A percentile compares a stretch with the other conserved stretches of the same genome.
Conservation (phyloP, 2,888 invertebrate species). For the Dastarcus helophoroides region DNA sequence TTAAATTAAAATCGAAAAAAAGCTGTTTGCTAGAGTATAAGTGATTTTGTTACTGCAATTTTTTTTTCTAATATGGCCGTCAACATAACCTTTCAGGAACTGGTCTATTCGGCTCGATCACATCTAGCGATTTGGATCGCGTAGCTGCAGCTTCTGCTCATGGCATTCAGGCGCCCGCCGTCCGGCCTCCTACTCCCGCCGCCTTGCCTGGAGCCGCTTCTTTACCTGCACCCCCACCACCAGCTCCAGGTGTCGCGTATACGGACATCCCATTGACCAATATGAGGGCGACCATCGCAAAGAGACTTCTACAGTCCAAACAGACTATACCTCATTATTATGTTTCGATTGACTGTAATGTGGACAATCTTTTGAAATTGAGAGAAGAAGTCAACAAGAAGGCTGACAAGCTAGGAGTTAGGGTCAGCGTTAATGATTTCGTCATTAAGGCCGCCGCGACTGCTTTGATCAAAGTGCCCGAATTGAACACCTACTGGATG, state of each 20-base stretch:
- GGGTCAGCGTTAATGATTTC: conserved; percentile 91
- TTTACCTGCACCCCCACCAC: conserved; percentile 17
- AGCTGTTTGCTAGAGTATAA: too few species aligned
- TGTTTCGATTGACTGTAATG: conserved; percentile 70
- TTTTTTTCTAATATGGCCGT: neutral
- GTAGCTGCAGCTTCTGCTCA: conserved; percentile 20
- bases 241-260: conserved; percentile 33
- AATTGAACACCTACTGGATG: conserved; percentile 93
- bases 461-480: conserved; percentile 81
- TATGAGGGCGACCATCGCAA: conserved; percentile 81
- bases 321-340: conserved; percentile 96
- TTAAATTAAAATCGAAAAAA: too few species aligned
- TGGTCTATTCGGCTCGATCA: conserved; percentile 75
- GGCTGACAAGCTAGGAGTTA: conserved; percentile 67
- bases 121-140: conserved; percentile 59
- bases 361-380: conserved; percentile 69
- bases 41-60: too few species aligned
- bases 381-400: conserved; percentile 69
- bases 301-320: conserved; percentile 78
- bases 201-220: conserved; percentile 17
- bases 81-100: conserved; percentile 43
- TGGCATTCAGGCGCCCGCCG: too few species aligned
- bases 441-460: conserved; percentile 87
- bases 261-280: conserved; percentile 71
- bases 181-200: conserved; percentile 16